A percentile compares a stretch with the other conserved stretches of the same genome.
Evolutionary conservation across 2,888 invertebrate species (phyloP).

Genomic region (Arctia plantaginis): DNA sequence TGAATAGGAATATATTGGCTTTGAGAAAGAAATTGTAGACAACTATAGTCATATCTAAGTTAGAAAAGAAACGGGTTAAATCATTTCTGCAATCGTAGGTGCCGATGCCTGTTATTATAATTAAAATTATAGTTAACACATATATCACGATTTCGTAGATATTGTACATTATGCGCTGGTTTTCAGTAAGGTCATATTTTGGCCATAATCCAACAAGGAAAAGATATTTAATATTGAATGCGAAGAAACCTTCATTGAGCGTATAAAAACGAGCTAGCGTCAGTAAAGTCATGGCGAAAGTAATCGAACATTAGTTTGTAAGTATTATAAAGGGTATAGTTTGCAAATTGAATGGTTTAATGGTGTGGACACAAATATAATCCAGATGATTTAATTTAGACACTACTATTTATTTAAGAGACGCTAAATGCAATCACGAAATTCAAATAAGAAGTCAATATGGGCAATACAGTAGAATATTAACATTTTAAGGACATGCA

Average conservation of each 20-base stretch:
- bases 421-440: neutral
- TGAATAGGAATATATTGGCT: conserved; percentile 61
- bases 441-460: neutral
- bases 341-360: conserved; percentile 15
- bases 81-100: conserved; percentile 60
- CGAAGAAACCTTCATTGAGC: conserved; percentile 63
- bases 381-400: neutral
- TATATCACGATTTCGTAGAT: conserved; percentile 62
- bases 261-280: conserved; percentile 42
- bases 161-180: conserved; percentile 57
- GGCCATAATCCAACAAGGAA: conserved; percentile 74
- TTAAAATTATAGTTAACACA: conserved; percentile 54
- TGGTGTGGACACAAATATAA: conserved; percentile 26
- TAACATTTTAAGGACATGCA: neutral
- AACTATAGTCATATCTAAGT: conserved; percentile 68
- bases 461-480: no score
- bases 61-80: conserved; percentile 57
- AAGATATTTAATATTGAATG: conserved; percentile 71
- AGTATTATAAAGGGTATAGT: conserved; percentile 11
- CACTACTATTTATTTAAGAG: neutral
- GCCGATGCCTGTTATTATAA: conserved; percentile 64
- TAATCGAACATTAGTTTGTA: conserved; percentile 28
- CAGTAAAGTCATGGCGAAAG: conserved; percentile 57
- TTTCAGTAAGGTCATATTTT: conserved; percentile 51
- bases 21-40: conserved; percentile 70